These are phyloP conservation scores for Nylanderia fulva DNA, from an alignment of 1,140 invertebrate species.

Conservation along the genomic window DNA sequence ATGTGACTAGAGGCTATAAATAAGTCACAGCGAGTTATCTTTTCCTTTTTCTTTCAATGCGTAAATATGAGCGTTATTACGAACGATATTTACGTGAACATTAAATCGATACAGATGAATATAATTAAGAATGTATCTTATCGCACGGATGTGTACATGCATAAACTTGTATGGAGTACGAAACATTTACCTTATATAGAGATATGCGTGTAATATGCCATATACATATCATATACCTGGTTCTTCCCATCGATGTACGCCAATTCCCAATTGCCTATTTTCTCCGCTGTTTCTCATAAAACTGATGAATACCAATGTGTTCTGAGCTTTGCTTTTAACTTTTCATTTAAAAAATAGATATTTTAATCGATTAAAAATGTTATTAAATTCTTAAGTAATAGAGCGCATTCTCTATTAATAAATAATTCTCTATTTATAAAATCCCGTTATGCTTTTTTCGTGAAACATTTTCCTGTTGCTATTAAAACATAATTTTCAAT, in stretches of 20 bases:
- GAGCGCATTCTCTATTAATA: not conserved
- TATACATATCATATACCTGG: conserved; percentile 25
- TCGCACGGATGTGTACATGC: conserved; percentile 27
- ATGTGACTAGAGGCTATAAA: conserved; percentile 75
- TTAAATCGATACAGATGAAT: conserved; percentile 80
- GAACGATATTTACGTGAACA: no score
- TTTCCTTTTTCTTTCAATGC: conserved; percentile 61
- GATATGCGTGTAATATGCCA: conserved; percentile 52
- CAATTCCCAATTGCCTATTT: conserved; percentile 51
- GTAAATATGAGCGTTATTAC: conserved; percentile 76
- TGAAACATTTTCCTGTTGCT: no score
- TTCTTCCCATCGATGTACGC: conserved; percentile 46
- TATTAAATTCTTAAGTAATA: not conserved
- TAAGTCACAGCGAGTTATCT: conserved; percentile 65
- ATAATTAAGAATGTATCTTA: conserved; percentile 80
- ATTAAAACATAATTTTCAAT: no score
- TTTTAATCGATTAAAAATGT: not conserved
- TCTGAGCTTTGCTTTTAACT: not conserved
- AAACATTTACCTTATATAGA: conserved; percentile 65
- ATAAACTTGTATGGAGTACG: not conserved
- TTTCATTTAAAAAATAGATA: not conserved
- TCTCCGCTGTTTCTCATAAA: not conserved
- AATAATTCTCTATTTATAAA: not conserved
- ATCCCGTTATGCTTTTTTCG: no score
- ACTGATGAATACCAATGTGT: not conserved